Conservation (phyloP, 2,888 invertebrate species). For the Yponomeuta plumbellus region DNA sequence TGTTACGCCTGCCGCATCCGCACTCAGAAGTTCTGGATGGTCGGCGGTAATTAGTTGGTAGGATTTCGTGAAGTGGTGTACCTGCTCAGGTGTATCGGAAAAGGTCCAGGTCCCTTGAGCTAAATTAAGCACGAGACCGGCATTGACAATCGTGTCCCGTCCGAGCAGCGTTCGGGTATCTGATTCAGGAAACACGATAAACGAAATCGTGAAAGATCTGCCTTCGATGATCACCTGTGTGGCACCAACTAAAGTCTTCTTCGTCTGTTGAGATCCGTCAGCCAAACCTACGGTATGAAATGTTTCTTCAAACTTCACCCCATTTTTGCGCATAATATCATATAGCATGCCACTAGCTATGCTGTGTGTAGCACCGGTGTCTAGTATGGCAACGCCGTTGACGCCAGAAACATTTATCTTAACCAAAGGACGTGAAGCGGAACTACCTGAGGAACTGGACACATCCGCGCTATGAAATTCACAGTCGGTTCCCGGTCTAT, state of each 20-base stretch:
- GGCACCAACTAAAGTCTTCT: not conserved
- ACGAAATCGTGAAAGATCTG: not conserved
- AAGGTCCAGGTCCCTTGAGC: not conserved
- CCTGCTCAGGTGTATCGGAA: not conserved
- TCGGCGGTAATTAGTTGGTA: too few relatives aligned
- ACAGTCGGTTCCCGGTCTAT: too few relatives aligned
- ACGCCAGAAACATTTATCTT: not conserved
- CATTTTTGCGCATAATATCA: not conserved
- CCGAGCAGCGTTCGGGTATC: not conserved
- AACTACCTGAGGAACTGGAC: too few relatives aligned
- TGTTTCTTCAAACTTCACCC: not conserved
- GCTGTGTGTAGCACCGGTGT: not conserved
- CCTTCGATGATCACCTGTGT: not conserved
- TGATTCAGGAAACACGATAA: conserved; percentile 2
- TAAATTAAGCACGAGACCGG: not conserved
- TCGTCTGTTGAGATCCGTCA: too few relatives aligned
- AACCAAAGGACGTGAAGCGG: too few relatives aligned
- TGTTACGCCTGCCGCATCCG: conserved; percentile 1
- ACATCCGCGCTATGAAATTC: too few relatives aligned
- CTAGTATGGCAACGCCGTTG: not conserved
- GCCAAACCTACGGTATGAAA: not conserved
- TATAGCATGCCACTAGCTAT: not conserved
- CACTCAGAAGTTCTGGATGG: not conserved
- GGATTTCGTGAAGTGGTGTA: not conserved
- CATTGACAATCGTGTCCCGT: not conserved